Evolutionary conservation across 64 coral and sea anemone species (phyloP).

Genomic region (Stichodactyla mertensii): DNA sequence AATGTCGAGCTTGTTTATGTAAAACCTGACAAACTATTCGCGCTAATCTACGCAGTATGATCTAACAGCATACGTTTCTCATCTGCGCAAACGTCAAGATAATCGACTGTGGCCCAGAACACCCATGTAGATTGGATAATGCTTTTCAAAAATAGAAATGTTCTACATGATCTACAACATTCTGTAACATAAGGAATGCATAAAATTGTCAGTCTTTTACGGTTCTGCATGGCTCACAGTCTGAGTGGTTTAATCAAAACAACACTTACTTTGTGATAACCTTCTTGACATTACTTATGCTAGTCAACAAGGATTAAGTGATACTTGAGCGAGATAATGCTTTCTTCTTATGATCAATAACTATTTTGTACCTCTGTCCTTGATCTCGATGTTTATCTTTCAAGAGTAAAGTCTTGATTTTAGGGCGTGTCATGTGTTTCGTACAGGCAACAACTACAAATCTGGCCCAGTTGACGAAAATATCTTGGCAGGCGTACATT

Average conservation of each 20-base stretch:
- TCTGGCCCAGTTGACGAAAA: too few relatives aligned
- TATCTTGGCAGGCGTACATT: too few relatives aligned
- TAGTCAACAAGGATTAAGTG: not conserved
- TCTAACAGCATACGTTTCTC: not conserved
- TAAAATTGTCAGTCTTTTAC: not conserved
- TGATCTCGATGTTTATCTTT: not conserved
- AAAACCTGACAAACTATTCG: not conserved
- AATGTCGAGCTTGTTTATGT: not conserved
- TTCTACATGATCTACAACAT: not conserved
- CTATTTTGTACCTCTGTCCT: not conserved
- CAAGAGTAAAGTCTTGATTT: not conserved
- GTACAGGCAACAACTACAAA: too few relatives aligned
- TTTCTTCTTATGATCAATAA: not conserved
- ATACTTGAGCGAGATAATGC: not conserved
- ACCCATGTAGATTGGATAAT: not conserved
- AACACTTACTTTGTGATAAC: not conserved
- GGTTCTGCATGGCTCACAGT: not conserved
- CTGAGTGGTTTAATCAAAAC: conserved; percentile 1
- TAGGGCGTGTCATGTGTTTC: too few relatives aligned
- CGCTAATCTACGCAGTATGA: not conserved
- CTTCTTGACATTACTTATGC: conserved; percentile 9
- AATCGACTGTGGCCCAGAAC: not conserved
- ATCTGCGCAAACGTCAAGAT: not conserved
- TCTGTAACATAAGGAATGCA: not conserved
- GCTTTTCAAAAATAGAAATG: not conserved